Conservation (phyloP, 2,888 invertebrate species). For the Lasioglossum malachurum region DNA sequence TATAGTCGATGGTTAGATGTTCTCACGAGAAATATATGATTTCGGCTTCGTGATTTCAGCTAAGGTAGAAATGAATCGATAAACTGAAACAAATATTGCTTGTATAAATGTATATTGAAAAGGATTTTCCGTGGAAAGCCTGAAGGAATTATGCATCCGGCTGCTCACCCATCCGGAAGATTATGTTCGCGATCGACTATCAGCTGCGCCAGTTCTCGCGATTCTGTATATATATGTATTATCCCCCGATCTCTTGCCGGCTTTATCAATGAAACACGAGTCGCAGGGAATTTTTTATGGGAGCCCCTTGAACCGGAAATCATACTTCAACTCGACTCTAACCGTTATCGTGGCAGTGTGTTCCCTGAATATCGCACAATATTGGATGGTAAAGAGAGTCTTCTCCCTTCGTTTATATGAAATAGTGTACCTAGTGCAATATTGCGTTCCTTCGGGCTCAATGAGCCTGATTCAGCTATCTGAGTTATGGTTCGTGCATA, state of each 20-base stretch:
- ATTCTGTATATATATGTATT: slow-evolving; percentile 30
- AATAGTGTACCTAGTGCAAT: background rate
- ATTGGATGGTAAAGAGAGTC: slow-evolving; percentile 26
- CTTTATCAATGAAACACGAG: slow-evolving; percentile 54
- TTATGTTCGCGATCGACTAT: slow-evolving; percentile 58
- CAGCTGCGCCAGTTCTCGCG: slow-evolving; percentile 50
- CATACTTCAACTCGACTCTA: slow-evolving; percentile 22
- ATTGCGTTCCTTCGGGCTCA: slow-evolving; percentile 8
- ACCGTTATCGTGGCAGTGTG: slow-evolving; percentile 1
- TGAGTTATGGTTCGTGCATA: no score
- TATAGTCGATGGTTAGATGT: background rate
- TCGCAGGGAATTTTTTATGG: background rate
- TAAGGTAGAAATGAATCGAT: background rate
- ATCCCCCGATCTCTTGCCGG: background rate
- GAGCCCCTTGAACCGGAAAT: slow-evolving; percentile 18
- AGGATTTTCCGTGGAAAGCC: background rate
- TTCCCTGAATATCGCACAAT: background rate
- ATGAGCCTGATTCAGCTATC: background rate
- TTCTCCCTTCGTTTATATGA: slow-evolving; percentile 14
- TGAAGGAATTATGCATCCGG: slow-evolving; percentile 19
- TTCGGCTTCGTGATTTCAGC: no score
- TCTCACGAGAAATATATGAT: background rate
- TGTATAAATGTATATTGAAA: background rate
- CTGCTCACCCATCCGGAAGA: slow-evolving; percentile 29
- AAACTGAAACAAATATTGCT: background rate